Evolutionary conservation across 2,113 vertebrate genomes (phyloP).

Genomic region (Isurus oxyrinchus): DNA sequence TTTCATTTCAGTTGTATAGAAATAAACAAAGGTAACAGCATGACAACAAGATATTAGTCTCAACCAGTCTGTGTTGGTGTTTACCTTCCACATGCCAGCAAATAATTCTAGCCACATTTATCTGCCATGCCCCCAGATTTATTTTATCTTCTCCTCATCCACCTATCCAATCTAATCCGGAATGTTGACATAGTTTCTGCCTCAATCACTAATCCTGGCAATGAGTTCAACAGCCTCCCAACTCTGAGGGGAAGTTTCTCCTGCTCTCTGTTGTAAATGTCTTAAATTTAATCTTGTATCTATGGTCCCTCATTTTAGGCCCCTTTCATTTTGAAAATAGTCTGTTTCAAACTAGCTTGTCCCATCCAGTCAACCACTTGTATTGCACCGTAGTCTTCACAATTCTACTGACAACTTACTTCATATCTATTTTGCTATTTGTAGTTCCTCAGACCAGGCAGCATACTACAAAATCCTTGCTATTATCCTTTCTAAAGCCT

Average conservation of each 20-base stretch:
- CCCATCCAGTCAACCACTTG: neutral
- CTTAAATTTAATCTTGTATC: neutral
- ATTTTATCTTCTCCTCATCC: neutral
- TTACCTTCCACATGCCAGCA: neutral
- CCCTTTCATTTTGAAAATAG: neutral
- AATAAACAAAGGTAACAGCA: neutral
- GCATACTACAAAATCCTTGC: neutral
- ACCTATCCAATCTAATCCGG: neutral
- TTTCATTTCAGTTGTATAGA: neutral
- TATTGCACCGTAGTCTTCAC: neutral
- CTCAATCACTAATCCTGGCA: neutral
- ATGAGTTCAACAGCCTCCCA: neutral
- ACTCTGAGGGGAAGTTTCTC: neutral
- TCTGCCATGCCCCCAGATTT: neutral
- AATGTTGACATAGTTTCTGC: neutral
- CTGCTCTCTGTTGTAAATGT: neutral
- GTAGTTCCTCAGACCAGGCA: neutral
- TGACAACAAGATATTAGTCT: neutral
- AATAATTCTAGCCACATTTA: neutral
- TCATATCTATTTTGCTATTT: neutral
- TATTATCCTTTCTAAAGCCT: neutral
- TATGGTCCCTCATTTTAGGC: neutral
- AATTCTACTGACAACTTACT: neutral
- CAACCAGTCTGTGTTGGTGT: neutral
- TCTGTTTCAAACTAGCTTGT: neutral